Conservation (phyloP, 1,140 invertebrate species). For the Steinernema feltiae region DNA sequence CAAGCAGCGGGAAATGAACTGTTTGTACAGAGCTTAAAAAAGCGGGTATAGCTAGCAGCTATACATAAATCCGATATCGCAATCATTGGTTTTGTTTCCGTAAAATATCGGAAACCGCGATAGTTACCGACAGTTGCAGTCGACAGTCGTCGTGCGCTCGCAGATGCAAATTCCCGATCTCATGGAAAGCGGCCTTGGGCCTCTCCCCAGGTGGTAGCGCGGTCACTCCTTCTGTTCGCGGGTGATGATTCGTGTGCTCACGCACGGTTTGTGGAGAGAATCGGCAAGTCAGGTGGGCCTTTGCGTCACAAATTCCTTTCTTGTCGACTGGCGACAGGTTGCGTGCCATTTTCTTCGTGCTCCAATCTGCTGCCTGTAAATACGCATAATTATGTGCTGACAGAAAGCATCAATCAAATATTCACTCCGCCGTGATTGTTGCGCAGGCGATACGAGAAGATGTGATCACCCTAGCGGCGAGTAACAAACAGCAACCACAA, state of each 20-base stretch:
- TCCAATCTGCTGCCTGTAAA: background rate
- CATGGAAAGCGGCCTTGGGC: background rate
- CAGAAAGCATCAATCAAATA: slow-evolving; percentile 9
- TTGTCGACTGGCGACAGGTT: background rate
- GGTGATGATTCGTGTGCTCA: background rate
- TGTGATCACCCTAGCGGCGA: no score
- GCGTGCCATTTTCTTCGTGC: background rate
- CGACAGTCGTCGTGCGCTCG: background rate
- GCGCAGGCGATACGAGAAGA: background rate
- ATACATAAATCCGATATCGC: background rate
- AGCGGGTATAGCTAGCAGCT: background rate
- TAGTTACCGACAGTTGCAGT: background rate
- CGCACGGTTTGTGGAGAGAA: background rate
- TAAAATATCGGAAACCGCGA: background rate
- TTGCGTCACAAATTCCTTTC: no score
- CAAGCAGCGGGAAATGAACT: background rate
- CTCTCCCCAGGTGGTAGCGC: background rate
- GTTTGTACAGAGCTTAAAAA: background rate
- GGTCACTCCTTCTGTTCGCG: background rate
- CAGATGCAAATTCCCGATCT: background rate
- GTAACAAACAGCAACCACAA: no score
- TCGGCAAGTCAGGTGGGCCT: background rate
- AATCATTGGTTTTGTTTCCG: background rate
- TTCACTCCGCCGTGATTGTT: background rate
- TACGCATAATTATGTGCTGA: slow-evolving; percentile 3